phyloP scores from a whole-genome alignment of 2,113 vertebrate genomes.

The Xerus inauris region DNA sequence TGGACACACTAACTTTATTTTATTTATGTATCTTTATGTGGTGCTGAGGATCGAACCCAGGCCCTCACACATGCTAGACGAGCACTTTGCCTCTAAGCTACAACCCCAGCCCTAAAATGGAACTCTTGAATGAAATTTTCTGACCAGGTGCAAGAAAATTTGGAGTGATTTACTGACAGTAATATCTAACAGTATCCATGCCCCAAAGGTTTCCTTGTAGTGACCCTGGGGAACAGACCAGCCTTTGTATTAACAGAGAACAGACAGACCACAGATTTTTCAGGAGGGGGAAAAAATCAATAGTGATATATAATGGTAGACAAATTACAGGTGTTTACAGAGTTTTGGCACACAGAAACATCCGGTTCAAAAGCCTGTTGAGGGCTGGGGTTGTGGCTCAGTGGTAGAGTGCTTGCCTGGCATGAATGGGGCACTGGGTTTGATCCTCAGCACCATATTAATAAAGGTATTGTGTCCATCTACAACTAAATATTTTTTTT shows the following conservation, averaged over 20 bases:
- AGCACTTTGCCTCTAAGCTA: too few species aligned
- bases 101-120: background rate
- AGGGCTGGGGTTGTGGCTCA: too few species aligned
- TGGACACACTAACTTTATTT: too few species aligned
- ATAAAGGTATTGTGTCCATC: too few species aligned
- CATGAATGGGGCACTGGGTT: too few species aligned
- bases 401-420: too few species aligned
- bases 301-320: background rate
- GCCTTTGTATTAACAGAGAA: constrained; percentile 15
- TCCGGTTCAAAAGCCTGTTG: background rate
- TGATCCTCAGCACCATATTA: too few species aligned
- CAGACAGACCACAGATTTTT: background rate
- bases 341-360: background rate
- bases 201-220: background rate
- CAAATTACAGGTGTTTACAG: constrained; percentile 10
- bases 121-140: background rate
- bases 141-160: background rate
- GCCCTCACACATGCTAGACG: too few species aligned
- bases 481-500: too few species aligned
- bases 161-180: background rate
- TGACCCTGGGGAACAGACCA: background rate
- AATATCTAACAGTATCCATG: background rate
- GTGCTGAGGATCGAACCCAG: too few species aligned
- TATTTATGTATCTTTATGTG: too few species aligned
- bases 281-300: constrained; percentile 11